phyloP scores from a whole-genome alignment of 2,888 invertebrate species.

The Lottia gigantea region DNA sequence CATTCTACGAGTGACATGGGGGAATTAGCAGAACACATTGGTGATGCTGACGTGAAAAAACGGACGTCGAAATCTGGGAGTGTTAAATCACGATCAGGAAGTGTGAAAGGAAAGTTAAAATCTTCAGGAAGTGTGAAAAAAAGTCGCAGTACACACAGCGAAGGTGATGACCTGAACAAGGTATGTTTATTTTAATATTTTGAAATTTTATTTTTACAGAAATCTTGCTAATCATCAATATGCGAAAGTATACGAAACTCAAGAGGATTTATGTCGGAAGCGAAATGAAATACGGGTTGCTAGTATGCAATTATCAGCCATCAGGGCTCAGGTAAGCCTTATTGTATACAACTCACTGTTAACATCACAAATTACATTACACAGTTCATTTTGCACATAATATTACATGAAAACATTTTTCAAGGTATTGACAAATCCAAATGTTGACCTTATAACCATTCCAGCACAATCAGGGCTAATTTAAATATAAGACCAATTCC shows the following conservation, averaged over 20 bases:
- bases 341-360: not conserved
- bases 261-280: constrained; percentile 94
- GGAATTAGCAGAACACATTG: constrained; percentile 15
- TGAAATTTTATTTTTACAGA: constrained; percentile 45
- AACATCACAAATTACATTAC: no score
- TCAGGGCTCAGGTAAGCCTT: constrained; percentile 85
- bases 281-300: constrained; percentile 92
- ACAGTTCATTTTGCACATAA: no score
- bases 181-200: not conserved
- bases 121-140: constrained; percentile 14
- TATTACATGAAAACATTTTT: no score
- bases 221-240: constrained; percentile 74
- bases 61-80: constrained; percentile 24
- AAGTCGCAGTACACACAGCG: not conserved
- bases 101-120: constrained; percentile 17
- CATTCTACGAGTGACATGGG: constrained; percentile 14
- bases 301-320: constrained; percentile 88
- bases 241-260: constrained; percentile 93
- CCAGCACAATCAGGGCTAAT: no score
- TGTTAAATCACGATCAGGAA: constrained; percentile 22
- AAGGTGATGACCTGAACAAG: not conserved
- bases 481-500: no score
- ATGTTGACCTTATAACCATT: no score
- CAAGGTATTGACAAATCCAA: no score
- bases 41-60: constrained; percentile 19